Conservation (phyloP, 2,113 vertebrate species). For the Suricata suricatta region DNA sequence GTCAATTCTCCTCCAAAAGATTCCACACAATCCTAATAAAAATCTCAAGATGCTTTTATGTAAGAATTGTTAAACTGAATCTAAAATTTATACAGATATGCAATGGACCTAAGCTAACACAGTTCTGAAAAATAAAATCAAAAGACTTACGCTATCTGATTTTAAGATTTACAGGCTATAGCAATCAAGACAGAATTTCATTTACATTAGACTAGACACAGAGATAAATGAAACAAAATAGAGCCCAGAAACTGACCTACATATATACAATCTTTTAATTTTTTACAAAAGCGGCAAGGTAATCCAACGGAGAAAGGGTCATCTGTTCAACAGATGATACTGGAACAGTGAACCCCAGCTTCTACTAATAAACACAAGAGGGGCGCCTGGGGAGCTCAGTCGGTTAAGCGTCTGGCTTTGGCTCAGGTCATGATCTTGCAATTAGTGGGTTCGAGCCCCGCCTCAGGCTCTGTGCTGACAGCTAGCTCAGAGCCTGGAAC, state of each 20-base stretch:
- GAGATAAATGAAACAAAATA: background rate
- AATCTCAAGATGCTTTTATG: background rate
- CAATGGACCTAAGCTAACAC: background rate
- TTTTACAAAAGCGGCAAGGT: conserved; percentile 1
- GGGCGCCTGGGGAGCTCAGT: no score
- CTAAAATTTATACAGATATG: background rate
- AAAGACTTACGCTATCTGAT: background rate
- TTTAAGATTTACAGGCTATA: background rate
- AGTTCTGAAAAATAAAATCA: background rate
- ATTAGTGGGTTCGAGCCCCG: no score
- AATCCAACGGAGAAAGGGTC: background rate
- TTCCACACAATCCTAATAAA: background rate
- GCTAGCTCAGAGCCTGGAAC: no score
- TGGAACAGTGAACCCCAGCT: background rate
- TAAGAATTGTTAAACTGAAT: background rate
- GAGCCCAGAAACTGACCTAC: background rate
- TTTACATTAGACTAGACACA: background rate
- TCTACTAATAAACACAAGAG: background rate
- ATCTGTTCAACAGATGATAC: background rate
- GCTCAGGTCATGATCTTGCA: no score
- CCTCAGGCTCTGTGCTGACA: no score
- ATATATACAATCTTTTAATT: background rate
- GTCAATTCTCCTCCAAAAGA: background rate
- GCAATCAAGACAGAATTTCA: background rate
- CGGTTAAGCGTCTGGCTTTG: no score